Evolutionary conservation across 2,113 vertebrate species (phyloP).

Genomic region (Probosciger aterrimus): DNA sequence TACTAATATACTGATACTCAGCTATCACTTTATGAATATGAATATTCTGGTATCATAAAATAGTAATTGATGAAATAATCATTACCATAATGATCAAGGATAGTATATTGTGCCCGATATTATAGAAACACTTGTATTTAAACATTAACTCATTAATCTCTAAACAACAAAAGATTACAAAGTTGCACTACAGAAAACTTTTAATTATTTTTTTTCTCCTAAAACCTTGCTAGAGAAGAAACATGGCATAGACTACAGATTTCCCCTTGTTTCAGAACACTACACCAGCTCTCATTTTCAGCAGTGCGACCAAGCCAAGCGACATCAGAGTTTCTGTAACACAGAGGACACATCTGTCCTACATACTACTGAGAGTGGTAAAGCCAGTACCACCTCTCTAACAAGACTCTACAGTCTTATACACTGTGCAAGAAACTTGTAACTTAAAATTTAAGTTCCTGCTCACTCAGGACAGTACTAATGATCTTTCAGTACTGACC

Average conservation of each 20-base stretch:
- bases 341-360: background rate
- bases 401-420: background rate
- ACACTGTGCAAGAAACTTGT: background rate
- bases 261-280: background rate
- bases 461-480: background rate
- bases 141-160: background rate
- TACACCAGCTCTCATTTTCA: background rate
- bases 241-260: accelerated
- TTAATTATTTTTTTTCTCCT: background rate
- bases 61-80: background rate
- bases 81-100: background rate
- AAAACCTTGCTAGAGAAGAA: background rate
- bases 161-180: background rate
- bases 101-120: background rate
- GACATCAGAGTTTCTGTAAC: background rate
- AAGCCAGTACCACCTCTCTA: background rate
- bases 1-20: background rate
- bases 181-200: background rate
- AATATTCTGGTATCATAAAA: background rate
- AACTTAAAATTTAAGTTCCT: background rate
- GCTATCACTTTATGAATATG: background rate
- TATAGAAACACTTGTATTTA: background rate
- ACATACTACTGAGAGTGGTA: background rate
- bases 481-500: background rate
- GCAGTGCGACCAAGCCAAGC: background rate